These are phyloP conservation scores for Pseudococcus jackbeardsleyi DNA, from an alignment of 2,888 invertebrate genomes.

Conservation along the genomic window DNA sequence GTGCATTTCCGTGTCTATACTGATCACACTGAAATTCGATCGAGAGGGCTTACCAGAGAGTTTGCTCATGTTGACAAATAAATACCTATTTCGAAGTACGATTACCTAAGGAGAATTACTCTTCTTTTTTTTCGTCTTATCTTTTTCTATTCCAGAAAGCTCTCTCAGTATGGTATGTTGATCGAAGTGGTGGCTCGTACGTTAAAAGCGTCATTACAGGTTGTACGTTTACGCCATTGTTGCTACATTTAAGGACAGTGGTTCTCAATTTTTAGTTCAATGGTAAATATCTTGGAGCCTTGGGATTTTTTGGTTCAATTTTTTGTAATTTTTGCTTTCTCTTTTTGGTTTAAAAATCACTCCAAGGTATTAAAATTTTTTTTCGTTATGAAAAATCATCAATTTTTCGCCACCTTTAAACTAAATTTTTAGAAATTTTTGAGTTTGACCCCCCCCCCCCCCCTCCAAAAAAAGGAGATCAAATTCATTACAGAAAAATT, in stretches of 20 bases:
- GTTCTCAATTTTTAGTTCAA: not conserved
- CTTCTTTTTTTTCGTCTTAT: not conserved
- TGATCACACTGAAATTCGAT: not conserved
- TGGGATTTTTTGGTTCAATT: no score
- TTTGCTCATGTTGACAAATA: not conserved
- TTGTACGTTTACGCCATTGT: not conserved
- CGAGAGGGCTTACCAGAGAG: not conserved
- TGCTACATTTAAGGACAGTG: not conserved
- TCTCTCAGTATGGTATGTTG: not conserved
- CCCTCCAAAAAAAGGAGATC: no score
- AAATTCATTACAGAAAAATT: no score
- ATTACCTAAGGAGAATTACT: not conserved
- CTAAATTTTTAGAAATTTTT: no score
- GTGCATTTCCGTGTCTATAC: conserved; percentile 12
- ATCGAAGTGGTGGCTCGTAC: not conserved
- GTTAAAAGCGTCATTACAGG: conserved; percentile 22
- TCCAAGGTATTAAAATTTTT: no score
- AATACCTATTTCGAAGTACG: not conserved
- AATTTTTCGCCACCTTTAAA: no score
- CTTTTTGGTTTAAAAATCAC: no score
- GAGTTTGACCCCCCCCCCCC: no score
- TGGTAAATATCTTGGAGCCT: no score
- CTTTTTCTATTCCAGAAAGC: not conserved
- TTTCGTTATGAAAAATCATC: no score
- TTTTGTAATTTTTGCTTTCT: no score